These are phyloP conservation scores for Condylura cristata DNA, from an alignment of 2,113 vertebrate species.

Conservation along the genomic window DNA sequence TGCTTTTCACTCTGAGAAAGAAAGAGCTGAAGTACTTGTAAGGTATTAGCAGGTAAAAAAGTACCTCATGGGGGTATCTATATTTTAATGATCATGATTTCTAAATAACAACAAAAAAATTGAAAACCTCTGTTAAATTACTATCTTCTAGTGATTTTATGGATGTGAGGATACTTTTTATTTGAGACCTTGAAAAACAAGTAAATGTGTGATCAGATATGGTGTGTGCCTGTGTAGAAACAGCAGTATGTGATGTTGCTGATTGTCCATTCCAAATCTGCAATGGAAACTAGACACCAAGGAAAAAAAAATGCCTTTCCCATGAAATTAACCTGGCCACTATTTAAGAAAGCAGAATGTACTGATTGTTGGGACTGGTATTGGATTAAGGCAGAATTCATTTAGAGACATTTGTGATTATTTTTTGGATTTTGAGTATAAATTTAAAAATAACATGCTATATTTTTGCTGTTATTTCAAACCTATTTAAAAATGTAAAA, in stretches of 20 bases:
- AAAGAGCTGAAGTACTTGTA: not conserved
- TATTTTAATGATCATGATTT: not conserved
- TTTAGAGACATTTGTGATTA: not conserved
- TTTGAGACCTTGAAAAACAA: not conserved
- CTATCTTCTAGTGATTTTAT: not conserved
- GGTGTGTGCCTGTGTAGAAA: not conserved
- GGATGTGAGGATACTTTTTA: not conserved
- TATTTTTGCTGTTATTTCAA: not conserved
- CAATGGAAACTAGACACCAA: not conserved
- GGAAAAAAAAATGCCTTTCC: not conserved
- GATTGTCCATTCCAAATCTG: not conserved
- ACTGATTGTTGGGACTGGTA: not conserved
- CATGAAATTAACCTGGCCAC: not conserved
- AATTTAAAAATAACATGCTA: not conserved
- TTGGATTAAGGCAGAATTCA: not conserved
- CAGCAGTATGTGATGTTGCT: accelerated
- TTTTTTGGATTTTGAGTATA: not conserved
- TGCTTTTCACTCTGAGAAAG: not conserved
- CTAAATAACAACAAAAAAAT: not conserved
- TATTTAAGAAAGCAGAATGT: not conserved
- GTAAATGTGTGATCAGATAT: not conserved
- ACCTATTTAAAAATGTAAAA: not conserved
- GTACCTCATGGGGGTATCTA: not conserved
- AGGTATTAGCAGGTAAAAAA: not conserved
- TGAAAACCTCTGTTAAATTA: not conserved